These are phyloP conservation scores for Macrosoma leucophasiata DNA, from an alignment of 2,888 invertebrate genomes.

Conservation along the genomic window DNA sequence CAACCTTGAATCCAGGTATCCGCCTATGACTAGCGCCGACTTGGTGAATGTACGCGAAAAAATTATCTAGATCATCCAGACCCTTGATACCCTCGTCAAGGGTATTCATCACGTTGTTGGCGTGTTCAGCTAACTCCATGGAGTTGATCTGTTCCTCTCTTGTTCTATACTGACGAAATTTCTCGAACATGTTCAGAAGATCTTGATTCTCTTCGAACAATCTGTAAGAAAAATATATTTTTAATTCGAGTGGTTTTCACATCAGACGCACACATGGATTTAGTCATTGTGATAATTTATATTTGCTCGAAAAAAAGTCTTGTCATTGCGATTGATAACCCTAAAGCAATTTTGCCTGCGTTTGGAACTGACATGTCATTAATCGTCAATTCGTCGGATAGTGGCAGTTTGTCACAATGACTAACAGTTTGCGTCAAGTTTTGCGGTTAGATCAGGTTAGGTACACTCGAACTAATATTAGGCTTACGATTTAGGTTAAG, in stretches of 20 bases:
- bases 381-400: too few relatives aligned
- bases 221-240: slow-evolving; percentile 63
- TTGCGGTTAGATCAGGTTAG: too few relatives aligned
- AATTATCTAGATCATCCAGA: slow-evolving; percentile 89
- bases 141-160: slow-evolving; percentile 88
- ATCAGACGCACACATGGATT: too few relatives aligned
- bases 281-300: too few relatives aligned
- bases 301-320: too few relatives aligned
- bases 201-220: slow-evolving; percentile 91
- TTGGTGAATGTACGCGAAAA: slow-evolving; percentile 87
- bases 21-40: slow-evolving; percentile 88
- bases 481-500: too few relatives aligned
- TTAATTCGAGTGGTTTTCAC: not conserved
- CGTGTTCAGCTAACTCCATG: slow-evolving; percentile 90
- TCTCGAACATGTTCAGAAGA: slow-evolving; percentile 85
- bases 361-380: too few relatives aligned
- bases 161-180: slow-evolving; percentile 86
- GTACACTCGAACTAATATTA: too few relatives aligned
- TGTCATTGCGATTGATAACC: too few relatives aligned
- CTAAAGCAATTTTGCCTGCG: too few relatives aligned
- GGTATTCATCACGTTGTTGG: slow-evolving; percentile 91
- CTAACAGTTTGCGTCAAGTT: too few relatives aligned
- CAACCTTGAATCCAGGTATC: slow-evolving; percentile 90
- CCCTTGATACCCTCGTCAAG: slow-evolving; percentile 92
- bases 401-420: too few relatives aligned